These are phyloP conservation scores for Coelogynopora nodosa DNA, from an alignment of 2,888 invertebrate genomes.

Conservation along the genomic window DNA sequence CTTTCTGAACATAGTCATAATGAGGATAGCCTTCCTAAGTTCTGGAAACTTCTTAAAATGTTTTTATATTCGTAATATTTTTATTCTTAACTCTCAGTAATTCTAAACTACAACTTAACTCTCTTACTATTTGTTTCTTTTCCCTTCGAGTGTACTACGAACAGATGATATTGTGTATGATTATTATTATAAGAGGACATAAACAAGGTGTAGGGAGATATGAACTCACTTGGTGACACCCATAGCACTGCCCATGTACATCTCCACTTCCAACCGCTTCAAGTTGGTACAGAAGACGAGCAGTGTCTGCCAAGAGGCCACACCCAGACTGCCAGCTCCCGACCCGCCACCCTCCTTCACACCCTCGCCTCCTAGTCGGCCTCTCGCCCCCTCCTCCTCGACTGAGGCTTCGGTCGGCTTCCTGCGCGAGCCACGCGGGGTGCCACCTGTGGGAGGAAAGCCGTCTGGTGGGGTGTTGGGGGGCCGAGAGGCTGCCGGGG, in stretches of 20 bases:
- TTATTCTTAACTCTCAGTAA: no score
- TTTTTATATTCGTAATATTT: no score
- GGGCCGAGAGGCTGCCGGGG: background rate
- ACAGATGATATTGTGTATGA: no score
- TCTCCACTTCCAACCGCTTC: conserved; percentile 39
- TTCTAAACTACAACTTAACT: no score
- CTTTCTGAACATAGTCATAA: no score
- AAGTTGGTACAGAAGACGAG: conserved; percentile 40
- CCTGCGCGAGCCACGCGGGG: background rate
- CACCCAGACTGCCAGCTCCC: conserved; percentile 26
- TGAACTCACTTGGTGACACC: conserved; percentile 40
- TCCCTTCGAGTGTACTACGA: no score
- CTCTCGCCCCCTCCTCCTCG: background rate
- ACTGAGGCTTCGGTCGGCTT: background rate
- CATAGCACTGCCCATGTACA: conserved; percentile 45
- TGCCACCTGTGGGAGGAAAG: background rate
- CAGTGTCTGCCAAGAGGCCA: conserved; percentile 38
- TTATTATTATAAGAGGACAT: no score
- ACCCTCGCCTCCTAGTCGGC: background rate
- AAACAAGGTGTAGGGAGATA: no score
- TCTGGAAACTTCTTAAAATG: no score
- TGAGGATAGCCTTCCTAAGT: no score
- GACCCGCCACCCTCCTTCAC: background rate
- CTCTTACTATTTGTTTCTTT: no score
- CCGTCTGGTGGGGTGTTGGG: conserved; percentile 9